A percentile compares a stretch with the other conserved stretches of the same genome.
phyloP scores from a whole-genome alignment of 2,113 vertebrate species.

The Serilophus lunatus region DNA sequence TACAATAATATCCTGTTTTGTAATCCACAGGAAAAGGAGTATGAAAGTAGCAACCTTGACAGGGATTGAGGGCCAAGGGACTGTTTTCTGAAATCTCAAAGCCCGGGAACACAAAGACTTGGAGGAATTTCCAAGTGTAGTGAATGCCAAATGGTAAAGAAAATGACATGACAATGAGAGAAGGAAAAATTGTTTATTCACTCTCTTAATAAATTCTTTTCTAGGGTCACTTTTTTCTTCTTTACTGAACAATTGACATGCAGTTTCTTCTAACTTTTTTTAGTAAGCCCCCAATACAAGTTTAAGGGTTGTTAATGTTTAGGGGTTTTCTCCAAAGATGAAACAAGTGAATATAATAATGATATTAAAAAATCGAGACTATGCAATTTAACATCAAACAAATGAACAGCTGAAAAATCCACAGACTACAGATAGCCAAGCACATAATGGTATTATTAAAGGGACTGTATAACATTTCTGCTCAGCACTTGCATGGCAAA shows the following conservation, averaged over 20 bases:
- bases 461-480: not conserved
- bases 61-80: not conserved
- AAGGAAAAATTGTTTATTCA: constrained; percentile 13
- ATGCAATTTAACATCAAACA: not conserved
- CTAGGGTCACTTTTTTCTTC: not conserved
- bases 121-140: constrained; percentile 26
- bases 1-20: constrained; percentile 65
- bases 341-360: not conserved
- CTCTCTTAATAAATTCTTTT: not conserved
- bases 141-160: constrained; percentile 39
- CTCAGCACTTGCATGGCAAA: not conserved
- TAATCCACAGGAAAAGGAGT: constrained; percentile 66
- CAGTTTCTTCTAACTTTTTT: not conserved
- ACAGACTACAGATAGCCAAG: not conserved
- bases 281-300: not conserved
- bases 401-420: not conserved
- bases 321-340: not conserved
- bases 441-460: not conserved
- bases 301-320: not conserved
- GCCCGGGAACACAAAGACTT: constrained; percentile 34
- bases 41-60: constrained; percentile 57
- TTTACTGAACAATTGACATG: not conserved
- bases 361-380: not conserved
- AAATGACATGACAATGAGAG: constrained; percentile 24
- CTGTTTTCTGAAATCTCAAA: constrained; percentile 39